Evolutionary conservation across 2,888 invertebrate genomes (phyloP), one percentile per base, ranked within the genome.

Genomic region (Busseola fusca): DNA sequence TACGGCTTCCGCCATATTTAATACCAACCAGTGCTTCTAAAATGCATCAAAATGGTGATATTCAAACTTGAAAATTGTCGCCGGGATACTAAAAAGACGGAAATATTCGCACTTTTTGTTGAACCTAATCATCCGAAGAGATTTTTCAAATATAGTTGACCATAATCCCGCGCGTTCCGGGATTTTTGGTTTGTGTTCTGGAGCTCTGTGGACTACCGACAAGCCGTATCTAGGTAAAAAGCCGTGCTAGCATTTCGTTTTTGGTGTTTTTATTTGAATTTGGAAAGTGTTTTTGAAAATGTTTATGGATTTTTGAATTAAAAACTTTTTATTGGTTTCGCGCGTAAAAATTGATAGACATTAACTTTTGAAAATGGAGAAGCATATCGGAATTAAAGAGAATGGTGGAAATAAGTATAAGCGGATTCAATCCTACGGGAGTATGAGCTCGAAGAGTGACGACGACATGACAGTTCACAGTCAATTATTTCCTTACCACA

Each of bases 101-200:
- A 93, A 83, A 89, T 88, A 73, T 89, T 90, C 86, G 93, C 92
- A 77, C 88, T 94, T 84, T 95, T 95, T 83, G 91, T 94, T 79
- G 95, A 94, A 89, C 91, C 93, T 70, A 93, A 94, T 87, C 95
- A 95, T 72, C 95, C 96, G 30, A 95, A 95, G 83, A 90, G 95
- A 70, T 96, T 95, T 83, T 96, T 93, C 80, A 96, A 96, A 86
- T 95, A 96, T 90, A 96, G 96, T 94, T 96, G 96, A 96, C 96
- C 91, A 84, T 86, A 74, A 78, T 64, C 74, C 80, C 71, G 67
- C 54, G 78, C 84, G 89, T 91, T 92, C 91, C 91, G 89, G 90
- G 88, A 89, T 88, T 85, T 82, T 82, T 69, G 88, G 87, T 87
- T 88, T 88, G 86, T 86, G 86, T 88, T 90, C 91, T 89, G 89